Conservation (phyloP, 2,888 invertebrate species). For the Acrobasis consociella region DNA sequence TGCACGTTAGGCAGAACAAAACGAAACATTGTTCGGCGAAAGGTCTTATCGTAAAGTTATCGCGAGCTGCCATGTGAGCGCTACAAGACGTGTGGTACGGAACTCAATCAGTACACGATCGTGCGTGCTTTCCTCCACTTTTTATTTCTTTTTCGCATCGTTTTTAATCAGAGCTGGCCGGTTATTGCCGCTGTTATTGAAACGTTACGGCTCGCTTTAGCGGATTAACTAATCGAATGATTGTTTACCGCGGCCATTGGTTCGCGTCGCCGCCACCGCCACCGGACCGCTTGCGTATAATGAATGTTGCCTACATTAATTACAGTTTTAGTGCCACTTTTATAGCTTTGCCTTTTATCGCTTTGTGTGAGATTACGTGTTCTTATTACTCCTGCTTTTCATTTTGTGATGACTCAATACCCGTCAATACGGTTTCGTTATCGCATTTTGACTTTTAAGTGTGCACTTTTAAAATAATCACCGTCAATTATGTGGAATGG, state of each 20-base stretch:
- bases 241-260: constrained; percentile 62
- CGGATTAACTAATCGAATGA: constrained; percentile 71
- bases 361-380: constrained; percentile 68
- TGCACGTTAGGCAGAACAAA: constrained; percentile 13
- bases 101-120: constrained; percentile 24
- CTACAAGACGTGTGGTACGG: constrained; percentile 16
- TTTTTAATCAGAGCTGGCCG: constrained; percentile 57
- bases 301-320: constrained; percentile 73
- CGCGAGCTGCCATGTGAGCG: constrained; percentile 19
- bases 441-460: constrained; percentile 7
- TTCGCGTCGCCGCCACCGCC: constrained; percentile 54
- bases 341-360: constrained; percentile 69
- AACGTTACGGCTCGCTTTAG: constrained; percentile 53
- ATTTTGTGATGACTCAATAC: constrained; percentile 66
- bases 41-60: constrained; percentile 16
- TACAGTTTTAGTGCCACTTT: constrained; percentile 73
- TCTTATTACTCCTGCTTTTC: constrained; percentile 61
- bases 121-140: constrained; percentile 31
- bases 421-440: constrained; percentile 57
- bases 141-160: constrained; percentile 47
- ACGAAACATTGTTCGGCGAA: constrained; percentile 18
- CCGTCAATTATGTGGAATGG: background rate
- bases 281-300: constrained; percentile 60
- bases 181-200: constrained; percentile 50
- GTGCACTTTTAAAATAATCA: constrained; percentile 2